Percentiles rank a stretch among this genome's conserved stretches.
Evolutionary conservation across 2,797 vertebrate genomes (phyloP).

Genomic region (Parotocinclus haroldoi): DNA sequence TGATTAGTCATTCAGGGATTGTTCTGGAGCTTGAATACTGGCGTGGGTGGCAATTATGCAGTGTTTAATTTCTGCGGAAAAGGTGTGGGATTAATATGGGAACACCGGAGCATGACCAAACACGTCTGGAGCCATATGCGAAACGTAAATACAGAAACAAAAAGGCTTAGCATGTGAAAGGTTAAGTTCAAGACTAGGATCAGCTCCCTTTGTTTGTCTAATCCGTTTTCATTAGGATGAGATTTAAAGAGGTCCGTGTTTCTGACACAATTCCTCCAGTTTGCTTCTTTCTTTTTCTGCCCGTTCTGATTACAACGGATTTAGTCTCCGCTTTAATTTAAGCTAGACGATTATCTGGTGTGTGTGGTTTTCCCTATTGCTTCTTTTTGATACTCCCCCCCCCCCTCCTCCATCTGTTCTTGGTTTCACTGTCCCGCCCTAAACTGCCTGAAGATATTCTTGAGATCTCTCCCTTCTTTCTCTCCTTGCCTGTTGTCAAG

Average conservation of each 20-base stretch:
- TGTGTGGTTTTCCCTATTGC: constrained; percentile 10
- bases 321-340: neutral
- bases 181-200: constrained; percentile 7
- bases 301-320: neutral
- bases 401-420: constrained; percentile 41
- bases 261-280: neutral
- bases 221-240: constrained; percentile 15
- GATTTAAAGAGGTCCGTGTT: neutral
- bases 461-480: constrained; percentile 34
- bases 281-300: neutral
- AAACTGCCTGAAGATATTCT: constrained; percentile 41
- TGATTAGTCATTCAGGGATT: no score
- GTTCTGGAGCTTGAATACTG: neutral
- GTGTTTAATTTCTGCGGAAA: neutral
- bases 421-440: constrained; percentile 51
- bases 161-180: constrained; percentile 5
- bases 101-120: constrained; percentile 2
- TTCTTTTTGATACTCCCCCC: constrained; percentile 23
- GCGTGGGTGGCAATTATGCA: neutral
- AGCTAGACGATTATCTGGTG: constrained; percentile 15
- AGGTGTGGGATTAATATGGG: constrained; percentile 27
- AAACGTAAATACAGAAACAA: neutral
- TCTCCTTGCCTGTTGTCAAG: constrained; percentile 55
- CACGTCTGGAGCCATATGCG: constrained; percentile 15
- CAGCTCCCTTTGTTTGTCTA: constrained; percentile 8